phyloP scores from a whole-genome alignment of 2,888 invertebrate genomes.

The Leptinotarsa peninsularis region DNA sequence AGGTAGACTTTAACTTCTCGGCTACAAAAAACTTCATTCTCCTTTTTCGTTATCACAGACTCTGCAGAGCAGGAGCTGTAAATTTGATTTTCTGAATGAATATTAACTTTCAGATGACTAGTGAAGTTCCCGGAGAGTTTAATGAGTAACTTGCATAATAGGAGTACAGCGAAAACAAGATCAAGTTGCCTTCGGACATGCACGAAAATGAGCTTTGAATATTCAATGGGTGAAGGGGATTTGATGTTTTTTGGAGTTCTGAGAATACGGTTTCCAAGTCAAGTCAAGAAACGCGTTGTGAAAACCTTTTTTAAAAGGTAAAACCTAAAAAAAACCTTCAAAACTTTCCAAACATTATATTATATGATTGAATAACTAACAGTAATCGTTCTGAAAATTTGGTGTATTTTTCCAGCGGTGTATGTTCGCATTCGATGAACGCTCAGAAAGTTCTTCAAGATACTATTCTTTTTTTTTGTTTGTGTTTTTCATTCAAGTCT shows the following conservation, averaged over 20 bases:
- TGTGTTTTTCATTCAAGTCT: no score
- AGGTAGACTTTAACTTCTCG: conserved; percentile 34
- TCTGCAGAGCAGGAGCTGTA: conserved; percentile 26
- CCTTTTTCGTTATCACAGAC: conserved; percentile 23
- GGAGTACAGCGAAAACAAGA: conserved; percentile 24
- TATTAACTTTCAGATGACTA: conserved; percentile 36
- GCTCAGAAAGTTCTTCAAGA: no score
- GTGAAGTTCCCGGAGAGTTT: conserved; percentile 31
- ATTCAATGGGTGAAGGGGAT: conserved; percentile 5
- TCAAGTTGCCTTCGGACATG: conserved; percentile 27
- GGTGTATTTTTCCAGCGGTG: no score
- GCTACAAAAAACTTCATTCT: conserved; percentile 21
- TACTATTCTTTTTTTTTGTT: no score
- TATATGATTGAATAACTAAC: no score
- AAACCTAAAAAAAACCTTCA: no score
- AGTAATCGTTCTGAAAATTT: no score
- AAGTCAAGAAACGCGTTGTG: no score
- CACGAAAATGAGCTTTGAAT: conserved; percentile 24
- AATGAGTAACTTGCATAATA: conserved; percentile 34
- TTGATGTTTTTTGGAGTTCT: not conserved
- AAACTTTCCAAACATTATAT: no score
- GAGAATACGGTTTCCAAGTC: no score
- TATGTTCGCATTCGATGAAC: no score
- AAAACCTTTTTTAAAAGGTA: no score
- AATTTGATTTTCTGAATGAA: conserved; percentile 39